Evolutionary conservation across 2,797 vertebrate species (phyloP).

Genomic region (Sebastolobus alascanus): DNA sequence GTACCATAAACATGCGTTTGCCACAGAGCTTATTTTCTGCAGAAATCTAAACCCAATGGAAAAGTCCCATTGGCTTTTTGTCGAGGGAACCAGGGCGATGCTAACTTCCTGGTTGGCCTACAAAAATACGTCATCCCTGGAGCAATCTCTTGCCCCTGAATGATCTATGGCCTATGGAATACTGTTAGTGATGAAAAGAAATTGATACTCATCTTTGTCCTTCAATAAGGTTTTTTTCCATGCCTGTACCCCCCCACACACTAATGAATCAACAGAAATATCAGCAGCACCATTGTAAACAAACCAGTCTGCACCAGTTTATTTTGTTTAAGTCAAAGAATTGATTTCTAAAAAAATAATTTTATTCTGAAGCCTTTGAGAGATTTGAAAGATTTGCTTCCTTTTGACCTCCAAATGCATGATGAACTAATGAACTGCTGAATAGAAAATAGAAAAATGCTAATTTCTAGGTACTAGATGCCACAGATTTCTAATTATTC

Average conservation of each 20-base stretch:
- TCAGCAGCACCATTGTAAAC: background rate
- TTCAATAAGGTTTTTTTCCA: background rate
- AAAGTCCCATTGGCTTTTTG: too few relatives aligned
- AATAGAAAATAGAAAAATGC: background rate
- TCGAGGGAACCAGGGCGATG: too few relatives aligned
- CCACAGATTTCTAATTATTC: slow-evolving; percentile 6
- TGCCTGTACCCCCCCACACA: too few relatives aligned
- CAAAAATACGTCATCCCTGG: too few relatives aligned
- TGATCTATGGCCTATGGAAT: background rate
- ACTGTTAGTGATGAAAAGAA: background rate
- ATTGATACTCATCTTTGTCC: background rate
- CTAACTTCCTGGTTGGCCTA: too few relatives aligned
- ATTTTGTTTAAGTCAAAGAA: background rate
- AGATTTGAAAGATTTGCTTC: background rate
- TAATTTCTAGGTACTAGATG: background rate
- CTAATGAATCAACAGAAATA: too few relatives aligned
- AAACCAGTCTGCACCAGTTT: background rate
- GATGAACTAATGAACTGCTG: background rate
- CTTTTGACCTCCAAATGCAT: background rate
- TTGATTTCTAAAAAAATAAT: background rate
- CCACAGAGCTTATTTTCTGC: too few relatives aligned
- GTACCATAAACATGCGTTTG: too few relatives aligned
- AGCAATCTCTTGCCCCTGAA: background rate
- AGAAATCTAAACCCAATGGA: too few relatives aligned
- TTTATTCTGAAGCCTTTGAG: background rate